A percentile compares a stretch with the other conserved stretches of the same genome.
Conservation (phyloP, 2,888 invertebrate genomes). For the Coremacera marginata region DNA sequence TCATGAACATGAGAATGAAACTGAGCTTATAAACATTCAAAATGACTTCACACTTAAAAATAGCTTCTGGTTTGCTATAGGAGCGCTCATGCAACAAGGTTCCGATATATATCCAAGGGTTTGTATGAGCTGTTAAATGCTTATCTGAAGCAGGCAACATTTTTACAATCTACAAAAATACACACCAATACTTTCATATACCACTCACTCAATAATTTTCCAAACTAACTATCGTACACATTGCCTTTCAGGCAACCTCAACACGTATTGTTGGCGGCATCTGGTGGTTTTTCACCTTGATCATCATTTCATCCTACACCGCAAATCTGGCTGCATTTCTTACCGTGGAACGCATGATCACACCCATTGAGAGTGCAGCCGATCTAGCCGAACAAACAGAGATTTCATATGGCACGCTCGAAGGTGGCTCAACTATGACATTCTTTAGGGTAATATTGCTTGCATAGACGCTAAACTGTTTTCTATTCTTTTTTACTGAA, state of each 20-base stretch:
- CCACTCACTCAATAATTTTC: not conserved
- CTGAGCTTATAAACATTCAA: slow-evolving; percentile 67
- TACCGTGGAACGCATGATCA: slow-evolving; percentile 95
- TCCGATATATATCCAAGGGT: slow-evolving; percentile 94
- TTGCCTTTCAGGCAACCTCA: slow-evolving; percentile 79
- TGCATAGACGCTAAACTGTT: not conserved
- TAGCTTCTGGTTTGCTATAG: slow-evolving; percentile 97
- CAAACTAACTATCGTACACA: no score
- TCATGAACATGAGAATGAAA: slow-evolving; percentile 2
- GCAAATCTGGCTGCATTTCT: slow-evolving; percentile 95
- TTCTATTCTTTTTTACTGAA: not conserved
- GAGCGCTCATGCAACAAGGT: slow-evolving; percentile 94
- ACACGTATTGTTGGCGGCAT: slow-evolving; percentile 96
- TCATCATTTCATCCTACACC: slow-evolving; percentile 98
- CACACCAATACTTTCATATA: not conserved
- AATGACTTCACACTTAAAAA: slow-evolving; percentile 89
- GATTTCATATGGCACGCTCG: slow-evolving; percentile 93
- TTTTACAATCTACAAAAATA: not conserved
- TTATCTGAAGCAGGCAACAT: not conserved
- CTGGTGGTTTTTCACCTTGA: slow-evolving; percentile 99
- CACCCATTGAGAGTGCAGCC: slow-evolving; percentile 95
- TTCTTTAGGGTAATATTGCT: slow-evolving; percentile 90
- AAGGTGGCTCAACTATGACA: slow-evolving; percentile 96
- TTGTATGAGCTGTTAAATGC: slow-evolving; percentile 28
- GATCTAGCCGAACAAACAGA: slow-evolving; percentile 94